Conservation (phyloP, 2,888 invertebrate genomes). For the Leptura quadrifasciata region DNA sequence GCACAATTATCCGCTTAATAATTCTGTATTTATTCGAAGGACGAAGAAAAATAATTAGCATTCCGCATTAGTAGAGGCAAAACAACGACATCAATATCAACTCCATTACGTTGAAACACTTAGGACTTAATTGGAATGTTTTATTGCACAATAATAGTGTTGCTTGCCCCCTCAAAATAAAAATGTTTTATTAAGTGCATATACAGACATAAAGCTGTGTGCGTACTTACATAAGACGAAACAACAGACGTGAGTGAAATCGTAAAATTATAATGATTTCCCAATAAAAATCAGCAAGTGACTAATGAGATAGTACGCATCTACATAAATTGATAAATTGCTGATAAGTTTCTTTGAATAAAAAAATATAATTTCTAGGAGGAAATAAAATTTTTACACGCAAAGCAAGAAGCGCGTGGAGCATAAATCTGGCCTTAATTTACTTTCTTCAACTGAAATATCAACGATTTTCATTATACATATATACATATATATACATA, state of each 20-base stretch:
- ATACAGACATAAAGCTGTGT: slow-evolving; percentile 3
- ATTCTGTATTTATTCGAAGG: slow-evolving; percentile 20
- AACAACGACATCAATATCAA: slow-evolving; percentile 22
- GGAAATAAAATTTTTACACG: too few species aligned
- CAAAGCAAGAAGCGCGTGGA: too few species aligned
- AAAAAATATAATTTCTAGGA: too few species aligned
- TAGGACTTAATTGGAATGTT: slow-evolving; percentile 7
- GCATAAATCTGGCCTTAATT: too few species aligned
- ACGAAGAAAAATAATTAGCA: slow-evolving; percentile 13
- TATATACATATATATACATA: too few species aligned
- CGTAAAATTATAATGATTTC: background rate
- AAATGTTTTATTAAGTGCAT: background rate
- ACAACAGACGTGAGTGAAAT: background rate
- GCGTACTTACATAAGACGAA: background rate
- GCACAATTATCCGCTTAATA: background rate
- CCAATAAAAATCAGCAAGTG: background rate
- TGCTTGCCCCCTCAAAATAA: background rate
- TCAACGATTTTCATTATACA: too few species aligned
- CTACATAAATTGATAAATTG: too few species aligned
- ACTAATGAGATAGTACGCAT: too few species aligned
- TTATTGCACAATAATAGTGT: slow-evolving; percentile 9
- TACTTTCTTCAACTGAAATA: too few species aligned
- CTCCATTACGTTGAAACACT: slow-evolving; percentile 12
- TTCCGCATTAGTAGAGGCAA: slow-evolving; percentile 18
- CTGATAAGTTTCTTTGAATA: too few species aligned